Evolutionary conservation across 2,113 vertebrate genomes (phyloP).

Genomic region (Burhinus bistriatus): DNA sequence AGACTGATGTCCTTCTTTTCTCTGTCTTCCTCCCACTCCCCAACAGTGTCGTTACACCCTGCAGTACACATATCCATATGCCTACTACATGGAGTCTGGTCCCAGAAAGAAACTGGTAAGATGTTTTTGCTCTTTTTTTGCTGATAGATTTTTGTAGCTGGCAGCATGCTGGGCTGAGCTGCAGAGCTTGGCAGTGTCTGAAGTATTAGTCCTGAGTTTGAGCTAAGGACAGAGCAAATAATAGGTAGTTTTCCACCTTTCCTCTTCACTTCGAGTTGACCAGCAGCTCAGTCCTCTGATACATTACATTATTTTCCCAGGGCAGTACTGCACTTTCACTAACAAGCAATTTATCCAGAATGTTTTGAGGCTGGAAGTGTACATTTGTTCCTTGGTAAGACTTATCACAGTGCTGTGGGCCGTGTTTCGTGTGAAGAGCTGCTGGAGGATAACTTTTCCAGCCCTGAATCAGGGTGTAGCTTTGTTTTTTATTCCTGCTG

Average conservation of each 20-base stretch:
- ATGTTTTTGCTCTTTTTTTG: not conserved
- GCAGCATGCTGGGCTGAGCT: not conserved
- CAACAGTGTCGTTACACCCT: constrained; percentile 95
- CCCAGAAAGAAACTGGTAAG: constrained; percentile 98
- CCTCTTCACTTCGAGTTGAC: not conserved
- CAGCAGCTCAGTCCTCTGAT: not conserved
- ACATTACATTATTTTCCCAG: not conserved
- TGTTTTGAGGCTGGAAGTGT: constrained; percentile 18
- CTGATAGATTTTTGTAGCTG: not conserved
- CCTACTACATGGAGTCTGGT: constrained; percentile 99
- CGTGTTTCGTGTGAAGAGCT: not conserved
- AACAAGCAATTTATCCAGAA: constrained; percentile 4
- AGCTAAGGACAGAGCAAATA: not conserved
- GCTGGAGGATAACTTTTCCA: not conserved
- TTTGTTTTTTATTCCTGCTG: not conserved
- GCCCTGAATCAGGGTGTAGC: not conserved
- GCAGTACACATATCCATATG: constrained; percentile 98
- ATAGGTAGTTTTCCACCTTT: not conserved
- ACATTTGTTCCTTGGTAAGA: not conserved
- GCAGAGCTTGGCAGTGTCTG: not conserved
- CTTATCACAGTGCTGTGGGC: not conserved
- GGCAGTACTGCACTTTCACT: not conserved
- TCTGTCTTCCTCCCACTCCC: not conserved
- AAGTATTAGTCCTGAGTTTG: not conserved
- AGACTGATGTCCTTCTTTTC: not conserved